Conservation (phyloP, 2,113 vertebrate genomes). For the Theristicus caerulescens region DNA sequence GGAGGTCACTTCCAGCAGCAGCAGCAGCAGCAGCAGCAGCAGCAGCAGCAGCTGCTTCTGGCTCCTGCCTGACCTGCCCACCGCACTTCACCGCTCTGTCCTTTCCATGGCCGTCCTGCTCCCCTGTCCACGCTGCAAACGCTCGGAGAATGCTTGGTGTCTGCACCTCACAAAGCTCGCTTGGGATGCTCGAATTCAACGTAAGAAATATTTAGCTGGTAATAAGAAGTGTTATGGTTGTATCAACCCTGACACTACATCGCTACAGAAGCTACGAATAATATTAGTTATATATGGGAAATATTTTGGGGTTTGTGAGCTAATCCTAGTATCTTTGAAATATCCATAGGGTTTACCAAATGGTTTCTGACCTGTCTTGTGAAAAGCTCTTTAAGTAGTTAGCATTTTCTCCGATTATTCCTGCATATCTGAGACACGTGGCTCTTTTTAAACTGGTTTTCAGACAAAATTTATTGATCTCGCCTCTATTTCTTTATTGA, state of each 20-base stretch:
- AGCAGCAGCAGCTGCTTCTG: background rate
- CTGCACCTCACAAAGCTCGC: background rate
- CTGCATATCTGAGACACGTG: background rate
- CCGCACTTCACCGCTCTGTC: accelerated
- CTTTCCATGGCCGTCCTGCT: background rate
- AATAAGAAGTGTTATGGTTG: accelerated
- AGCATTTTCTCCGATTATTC: accelerated
- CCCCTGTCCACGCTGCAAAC: background rate
- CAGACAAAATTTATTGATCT: background rate
- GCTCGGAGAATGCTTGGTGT: background rate
- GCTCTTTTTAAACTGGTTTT: background rate
- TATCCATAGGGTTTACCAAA: background rate
- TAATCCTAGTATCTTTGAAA: background rate
- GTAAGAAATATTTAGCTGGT: accelerated
- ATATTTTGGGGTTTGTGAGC: background rate
- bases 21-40: background rate
- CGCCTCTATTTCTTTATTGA: background rate
- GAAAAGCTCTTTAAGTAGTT: background rate
- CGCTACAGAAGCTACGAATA: accelerated
- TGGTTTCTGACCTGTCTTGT: background rate
- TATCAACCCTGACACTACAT: background rate
- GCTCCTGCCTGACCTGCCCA: background rate
- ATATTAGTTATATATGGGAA: background rate
- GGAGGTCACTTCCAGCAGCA: background rate
- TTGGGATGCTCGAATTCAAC: background rate